These are phyloP conservation scores for Phymastichus coffea DNA, from an alignment of 1,140 invertebrate species.

Conservation along the genomic window DNA sequence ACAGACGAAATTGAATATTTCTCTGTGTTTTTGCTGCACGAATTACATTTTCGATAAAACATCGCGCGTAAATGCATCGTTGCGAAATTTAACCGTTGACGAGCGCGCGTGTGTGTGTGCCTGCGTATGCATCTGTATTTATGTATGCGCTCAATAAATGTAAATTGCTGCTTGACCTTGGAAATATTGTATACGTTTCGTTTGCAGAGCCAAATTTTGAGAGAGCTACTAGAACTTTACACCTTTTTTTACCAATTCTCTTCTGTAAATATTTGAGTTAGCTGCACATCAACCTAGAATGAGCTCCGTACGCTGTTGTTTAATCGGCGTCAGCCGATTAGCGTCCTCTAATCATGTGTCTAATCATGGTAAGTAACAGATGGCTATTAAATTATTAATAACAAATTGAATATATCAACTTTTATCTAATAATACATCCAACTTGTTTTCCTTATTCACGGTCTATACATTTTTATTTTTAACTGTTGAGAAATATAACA, in stretches of 20 bases:
- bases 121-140: neutral
- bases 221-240: conserved; percentile 27
- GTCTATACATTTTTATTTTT: too few species aligned
- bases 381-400: neutral
- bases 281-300: too few species aligned
- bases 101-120: neutral
- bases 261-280: conserved; percentile 14
- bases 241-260: conserved; percentile 25
- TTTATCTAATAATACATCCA: neutral
- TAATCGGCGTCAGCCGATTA: conserved; percentile 49
- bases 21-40: too few species aligned
- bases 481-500: neutral
- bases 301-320: conserved; percentile 54
- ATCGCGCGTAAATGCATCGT: too few species aligned
- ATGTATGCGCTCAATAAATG: conserved; percentile 1
- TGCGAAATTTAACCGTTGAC: neutral
- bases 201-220: conserved; percentile 25
- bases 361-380: conserved; percentile 45
- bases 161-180: conserved; percentile 34
- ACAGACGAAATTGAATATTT: too few species aligned
- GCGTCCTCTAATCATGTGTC: conserved; percentile 49
- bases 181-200: conserved; percentile 1
- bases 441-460: neutral
- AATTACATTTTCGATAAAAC: too few species aligned
- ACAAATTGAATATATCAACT: neutral